A percentile compares a stretch with the other conserved stretches of the same genome.
These are phyloP conservation scores for Pangasius krempfi DNA, from an alignment of 2,797 vertebrate genomes.

Conservation along the genomic window DNA sequence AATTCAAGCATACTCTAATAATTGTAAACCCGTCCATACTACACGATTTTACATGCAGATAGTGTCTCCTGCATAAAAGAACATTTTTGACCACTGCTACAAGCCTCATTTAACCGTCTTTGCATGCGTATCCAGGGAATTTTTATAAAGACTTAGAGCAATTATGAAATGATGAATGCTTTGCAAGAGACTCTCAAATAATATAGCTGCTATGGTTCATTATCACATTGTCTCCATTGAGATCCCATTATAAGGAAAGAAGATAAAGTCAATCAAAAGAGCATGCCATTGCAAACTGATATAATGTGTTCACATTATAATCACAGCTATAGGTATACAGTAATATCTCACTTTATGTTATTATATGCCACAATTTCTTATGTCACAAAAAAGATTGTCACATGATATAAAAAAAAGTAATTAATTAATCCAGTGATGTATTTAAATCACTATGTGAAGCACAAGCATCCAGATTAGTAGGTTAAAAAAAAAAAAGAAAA, in stretches of 20 bases:
- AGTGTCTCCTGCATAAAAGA: neutral
- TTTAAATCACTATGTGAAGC: neutral
- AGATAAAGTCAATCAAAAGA: conserved; percentile 6
- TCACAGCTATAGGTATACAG: neutral
- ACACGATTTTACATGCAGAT: neutral
- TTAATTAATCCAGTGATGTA: neutral
- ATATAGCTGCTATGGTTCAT: conserved; percentile 19
- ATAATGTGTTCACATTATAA: neutral
- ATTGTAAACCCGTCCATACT: neutral
- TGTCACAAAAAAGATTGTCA: neutral
- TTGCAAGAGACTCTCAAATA: conserved; percentile 11
- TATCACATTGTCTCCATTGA: neutral
- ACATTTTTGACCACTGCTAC: conserved; percentile 16
- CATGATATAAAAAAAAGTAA: neutral
- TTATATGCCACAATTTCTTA: neutral
- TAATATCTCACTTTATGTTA: neutral
- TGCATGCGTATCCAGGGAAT: conserved; percentile 7
- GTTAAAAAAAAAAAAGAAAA: too few relatives aligned
- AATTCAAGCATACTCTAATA: neutral
- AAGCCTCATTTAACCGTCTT: conserved; percentile 17
- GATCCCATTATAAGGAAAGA: conserved; percentile 6
- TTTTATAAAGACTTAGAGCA: conserved; percentile 21
- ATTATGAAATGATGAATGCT: conserved; percentile 21
- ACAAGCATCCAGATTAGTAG: neutral
- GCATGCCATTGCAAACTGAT: neutral